Evolutionary conservation across 2,888 invertebrate genomes (phyloP), one percentile per base, ranked within the genome.

Genomic region (Choristoneura rosaceana): DNA sequence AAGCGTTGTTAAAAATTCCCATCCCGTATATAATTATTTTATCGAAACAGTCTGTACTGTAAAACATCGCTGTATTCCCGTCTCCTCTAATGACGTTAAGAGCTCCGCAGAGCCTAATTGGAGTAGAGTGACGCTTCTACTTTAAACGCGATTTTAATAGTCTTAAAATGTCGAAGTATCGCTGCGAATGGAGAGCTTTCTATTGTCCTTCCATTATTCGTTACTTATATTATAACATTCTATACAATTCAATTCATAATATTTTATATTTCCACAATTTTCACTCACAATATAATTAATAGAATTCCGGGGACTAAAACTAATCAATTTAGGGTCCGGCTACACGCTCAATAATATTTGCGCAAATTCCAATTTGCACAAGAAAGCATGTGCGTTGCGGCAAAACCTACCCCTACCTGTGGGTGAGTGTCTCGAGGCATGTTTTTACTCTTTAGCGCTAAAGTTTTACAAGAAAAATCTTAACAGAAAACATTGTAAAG

Each of bases 41-140:
- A 5, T 17, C 52, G 8, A 8, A 9, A 52, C 52, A 17, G 52
- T 47, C n/a, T 52, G 55, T 55, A 55, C 55, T 55, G 50, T 52
- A 17, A 17, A 15, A 17, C 25, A 55, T 55, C 3, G 25, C 25
- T 55, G 52, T 55, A 55, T 55, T 17, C 50, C 14, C 50, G 50
- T 52, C 50, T 55, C 25, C 52, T 8, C 59, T n/a, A 59, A 59
- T 38, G 59, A 59, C 8, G n/a, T 59, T 59, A 59, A 59, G 34
- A 14, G 34, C 34, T 5, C n/a, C 38, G 9, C 33, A 9, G 4
- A 0, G 12, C 25, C 34, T 59, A 59, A 59, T 59, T 59, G 59
- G 38, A 59, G 59, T 2, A 25, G 34, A 59, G 59, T 38, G 58
- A 58, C 58, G 38, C 14, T 14, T 38, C 34, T 8, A 38, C 9